Percentiles rank a stretch among this genome's conserved stretches.
These are phyloP conservation scores for Megalopta genalis DNA, from an alignment of 1,140 invertebrate genomes.

Conservation along the genomic window DNA sequence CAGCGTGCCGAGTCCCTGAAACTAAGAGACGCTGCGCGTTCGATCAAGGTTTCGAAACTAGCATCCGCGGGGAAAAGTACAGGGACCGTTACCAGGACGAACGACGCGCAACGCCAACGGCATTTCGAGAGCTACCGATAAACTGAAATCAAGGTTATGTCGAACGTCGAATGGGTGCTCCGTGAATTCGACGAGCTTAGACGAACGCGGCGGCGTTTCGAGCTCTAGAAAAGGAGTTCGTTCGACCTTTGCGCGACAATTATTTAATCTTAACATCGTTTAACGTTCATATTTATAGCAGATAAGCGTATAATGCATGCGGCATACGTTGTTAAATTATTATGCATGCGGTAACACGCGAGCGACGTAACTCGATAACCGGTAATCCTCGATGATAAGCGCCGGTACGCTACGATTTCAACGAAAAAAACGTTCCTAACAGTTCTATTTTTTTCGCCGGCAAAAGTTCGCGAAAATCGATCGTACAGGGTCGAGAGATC, in stretches of 20 bases:
- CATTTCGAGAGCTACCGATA: not conserved
- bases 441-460: too few relatives aligned
- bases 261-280: not conserved
- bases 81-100: too few relatives aligned
- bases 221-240: too few relatives aligned
- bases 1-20: slow-evolving; percentile 25
- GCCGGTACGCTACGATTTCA: too few relatives aligned
- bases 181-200: slow-evolving; percentile 1
- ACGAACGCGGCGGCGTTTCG: not conserved
- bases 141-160: slow-evolving; percentile 33
- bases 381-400: too few relatives aligned
- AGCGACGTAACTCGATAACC: too few relatives aligned
- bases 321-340: too few relatives aligned
- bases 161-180: slow-evolving; percentile 1
- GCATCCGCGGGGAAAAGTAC: not conserved
- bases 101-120: not conserved
- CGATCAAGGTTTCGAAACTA: slow-evolving; percentile 18
- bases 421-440: too few relatives aligned
- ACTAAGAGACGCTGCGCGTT: not conserved
- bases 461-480: too few relatives aligned
- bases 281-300: not conserved
- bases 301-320: too few relatives aligned
- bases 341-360: too few relatives aligned
- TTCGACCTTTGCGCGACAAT: not conserved
- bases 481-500: too few relatives aligned